These are phyloP conservation scores for Drosophila melanogaster DNA, from an alignment of 1,140 invertebrate species.

Conservation along the genomic window DNA sequence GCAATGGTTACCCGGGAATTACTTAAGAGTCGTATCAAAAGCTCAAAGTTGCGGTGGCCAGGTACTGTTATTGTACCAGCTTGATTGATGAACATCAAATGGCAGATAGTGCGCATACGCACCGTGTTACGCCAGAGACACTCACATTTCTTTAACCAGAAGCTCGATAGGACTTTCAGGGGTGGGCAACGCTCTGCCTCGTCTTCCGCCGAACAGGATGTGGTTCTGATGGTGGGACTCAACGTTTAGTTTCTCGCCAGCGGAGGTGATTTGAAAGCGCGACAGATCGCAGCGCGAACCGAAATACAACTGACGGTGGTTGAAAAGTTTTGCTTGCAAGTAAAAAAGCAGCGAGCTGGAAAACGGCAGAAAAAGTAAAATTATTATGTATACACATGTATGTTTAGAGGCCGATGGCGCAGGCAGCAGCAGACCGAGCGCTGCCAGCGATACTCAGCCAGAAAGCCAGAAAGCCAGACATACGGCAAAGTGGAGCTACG, in stretches of 20 bases:
- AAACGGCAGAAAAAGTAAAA: slow-evolving; percentile 76
- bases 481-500: not conserved
- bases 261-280: slow-evolving; percentile 52
- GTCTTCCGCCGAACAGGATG: slow-evolving; percentile 18
- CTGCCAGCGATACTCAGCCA: slow-evolving; percentile 34
- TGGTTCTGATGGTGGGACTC: not conserved
- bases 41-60: too few species aligned
- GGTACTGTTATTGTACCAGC: too few species aligned
- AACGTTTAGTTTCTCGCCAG: slow-evolving; percentile 5
- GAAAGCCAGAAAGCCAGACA: slow-evolving; percentile 13
- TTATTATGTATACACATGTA: slow-evolving; percentile 77
- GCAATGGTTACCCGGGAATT: not conserved
- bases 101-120: slow-evolving; percentile 18
- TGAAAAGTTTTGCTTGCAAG: slow-evolving; percentile 82
- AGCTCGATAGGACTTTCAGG: slow-evolving; percentile 9
- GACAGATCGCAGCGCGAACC: slow-evolving; percentile 83
- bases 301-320: slow-evolving; percentile 84
- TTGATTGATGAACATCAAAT: not conserved
- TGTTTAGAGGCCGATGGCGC: slow-evolving; percentile 74
- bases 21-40: not conserved
- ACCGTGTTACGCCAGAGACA: slow-evolving; percentile 9
- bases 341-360: slow-evolving; percentile 82
- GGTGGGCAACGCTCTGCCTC: slow-evolving; percentile 6
- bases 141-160: slow-evolving; percentile 48
- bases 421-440: slow-evolving; percentile 17